Evolutionary conservation across 2,888 invertebrate species (phyloP), one percentile per base, ranked within the genome.

Genomic region (Dryadula phaetusa): DNA sequence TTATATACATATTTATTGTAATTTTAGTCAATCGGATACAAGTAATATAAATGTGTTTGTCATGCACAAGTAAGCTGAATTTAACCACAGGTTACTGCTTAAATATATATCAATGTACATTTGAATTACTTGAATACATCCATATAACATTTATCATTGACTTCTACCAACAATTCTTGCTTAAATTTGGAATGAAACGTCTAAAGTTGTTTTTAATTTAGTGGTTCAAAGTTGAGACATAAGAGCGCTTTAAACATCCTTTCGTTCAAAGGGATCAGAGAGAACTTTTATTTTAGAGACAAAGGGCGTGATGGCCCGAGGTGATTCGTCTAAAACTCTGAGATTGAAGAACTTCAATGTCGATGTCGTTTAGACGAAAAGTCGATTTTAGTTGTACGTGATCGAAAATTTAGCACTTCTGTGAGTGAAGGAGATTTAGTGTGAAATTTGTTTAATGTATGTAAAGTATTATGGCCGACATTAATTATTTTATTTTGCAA

Each of bases 351-450:
- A 75, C 72, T 76, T 73, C 71, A 60, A 60, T 40, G 46, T 16
- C 73, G 75, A 80, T 81, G 76, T 74, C 79, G 77, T 82, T 80
- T 79, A 83, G 78, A 80, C 80, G 74, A 79, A 44, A 60, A 79
- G 77, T 79, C 78, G 78, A 83, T 82, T 79, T 78, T 75, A 75
- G 73, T 80, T 75, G 77, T 81, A 84, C 85, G 84, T 85, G 83
- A 85, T 81, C 74, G 72, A 82, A 85, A 84, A 79, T 83, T 61
- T 66, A 80, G 70, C 69, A 69, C 70, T 66, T 69, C 67, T 74
- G 74, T 76, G 75, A 80, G 76, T 78, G 77, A 82, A 46, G 44
- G 58, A 44, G 44, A 66, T 25, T 69, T 58, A n/a, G 49, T 56
- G 49, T 53, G 16, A 46, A 47, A 54, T 69, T 63, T 62, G 12